Conservation (phyloP, 2,797 vertebrate genomes). For the Ctenochaetus hawaiiensis region DNA sequence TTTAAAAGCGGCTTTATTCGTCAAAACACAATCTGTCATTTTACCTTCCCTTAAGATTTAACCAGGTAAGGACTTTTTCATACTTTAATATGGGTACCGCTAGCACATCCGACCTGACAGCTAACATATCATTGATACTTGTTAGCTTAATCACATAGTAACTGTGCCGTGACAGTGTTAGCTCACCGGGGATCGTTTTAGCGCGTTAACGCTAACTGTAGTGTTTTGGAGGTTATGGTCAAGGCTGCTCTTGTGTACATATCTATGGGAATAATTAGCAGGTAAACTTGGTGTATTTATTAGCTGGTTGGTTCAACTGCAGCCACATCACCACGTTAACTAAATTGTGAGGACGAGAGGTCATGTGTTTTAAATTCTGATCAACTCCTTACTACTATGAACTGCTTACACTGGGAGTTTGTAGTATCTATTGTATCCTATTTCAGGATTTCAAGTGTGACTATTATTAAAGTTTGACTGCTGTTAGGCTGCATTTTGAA, state of each 20-base stretch:
- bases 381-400: not conserved
- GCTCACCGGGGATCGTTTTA: not conserved
- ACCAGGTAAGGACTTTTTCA: conserved; percentile 64
- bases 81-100: conserved; percentile 13
- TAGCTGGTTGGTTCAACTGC: not conserved
- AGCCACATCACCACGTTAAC: not conserved
- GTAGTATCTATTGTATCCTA: not conserved
- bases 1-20: conserved; percentile 3
- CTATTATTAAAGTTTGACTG: not conserved
- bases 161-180: not conserved
- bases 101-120: conserved; percentile 8
- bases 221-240: not conserved
- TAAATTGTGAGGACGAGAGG: conserved; percentile 5
- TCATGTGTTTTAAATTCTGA: not conserved
- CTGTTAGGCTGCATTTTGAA: not conserved
- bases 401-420: not conserved
- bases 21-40: not conserved
- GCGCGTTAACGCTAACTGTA: not conserved
- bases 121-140: conserved; percentile 26
- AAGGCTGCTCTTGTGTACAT: not conserved
- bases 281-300: not conserved
- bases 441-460: not conserved
- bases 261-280: not conserved
- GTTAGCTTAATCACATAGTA: conserved; percentile 46
- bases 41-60: not conserved